Conservation (phyloP, 2,113 vertebrate species). For the Siphamia tubifer region DNA sequence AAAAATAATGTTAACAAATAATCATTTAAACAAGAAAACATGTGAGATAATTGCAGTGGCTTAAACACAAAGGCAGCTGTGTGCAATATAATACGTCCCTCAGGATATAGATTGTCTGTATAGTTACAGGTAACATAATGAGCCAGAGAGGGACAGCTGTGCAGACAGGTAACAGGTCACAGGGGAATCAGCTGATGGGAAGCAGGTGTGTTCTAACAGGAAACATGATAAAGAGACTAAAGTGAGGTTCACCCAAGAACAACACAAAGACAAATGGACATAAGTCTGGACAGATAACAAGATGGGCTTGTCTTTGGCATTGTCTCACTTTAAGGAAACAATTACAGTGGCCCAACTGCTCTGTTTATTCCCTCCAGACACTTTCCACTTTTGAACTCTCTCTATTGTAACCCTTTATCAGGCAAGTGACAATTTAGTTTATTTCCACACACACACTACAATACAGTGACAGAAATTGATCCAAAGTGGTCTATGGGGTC, state of each 20-base stretch:
- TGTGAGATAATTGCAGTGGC: background rate
- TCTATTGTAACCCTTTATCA: too few species aligned
- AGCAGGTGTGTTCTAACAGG: constrained; percentile 14
- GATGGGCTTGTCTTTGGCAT: too few species aligned
- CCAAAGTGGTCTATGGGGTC: too few species aligned
- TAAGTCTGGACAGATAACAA: too few species aligned
- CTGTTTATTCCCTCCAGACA: too few species aligned
- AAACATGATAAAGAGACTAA: background rate
- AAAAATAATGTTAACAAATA: background rate
- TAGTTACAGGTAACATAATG: constrained; percentile 28
- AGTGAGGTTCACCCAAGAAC: background rate
- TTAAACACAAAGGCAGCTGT: background rate
- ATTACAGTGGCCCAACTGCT: too few species aligned
- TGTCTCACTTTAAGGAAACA: too few species aligned
- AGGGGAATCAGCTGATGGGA: constrained; percentile 29
- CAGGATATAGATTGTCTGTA: background rate
- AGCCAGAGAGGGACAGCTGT: constrained; percentile 15
- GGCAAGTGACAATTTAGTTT: too few species aligned
- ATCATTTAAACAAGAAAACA: background rate
- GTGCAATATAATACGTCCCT: constrained; percentile 3
- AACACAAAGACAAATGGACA: too few species aligned
- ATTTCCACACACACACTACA: too few species aligned
- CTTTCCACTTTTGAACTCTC: too few species aligned
- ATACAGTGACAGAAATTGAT: too few species aligned
- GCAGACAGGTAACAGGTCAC: constrained; percentile 15